phyloP scores from a whole-genome alignment of 2,113 vertebrate species.

The Indicator indicator region DNA sequence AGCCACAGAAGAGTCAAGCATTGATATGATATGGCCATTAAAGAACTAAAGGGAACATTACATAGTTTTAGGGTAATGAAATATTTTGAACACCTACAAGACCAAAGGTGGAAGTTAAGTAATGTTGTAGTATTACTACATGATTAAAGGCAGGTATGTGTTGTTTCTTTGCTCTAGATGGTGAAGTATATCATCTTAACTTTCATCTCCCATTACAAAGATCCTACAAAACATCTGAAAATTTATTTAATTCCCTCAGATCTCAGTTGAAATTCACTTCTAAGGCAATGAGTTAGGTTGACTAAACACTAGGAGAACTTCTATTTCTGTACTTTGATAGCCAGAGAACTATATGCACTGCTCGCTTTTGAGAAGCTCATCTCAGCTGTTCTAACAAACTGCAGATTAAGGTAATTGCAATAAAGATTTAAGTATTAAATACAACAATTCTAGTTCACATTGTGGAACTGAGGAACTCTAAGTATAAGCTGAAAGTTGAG shows the following conservation, averaged over 20 bases:
- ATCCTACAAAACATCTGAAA: not conserved
- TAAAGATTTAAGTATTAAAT: not conserved
- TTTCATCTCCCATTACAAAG: not conserved
- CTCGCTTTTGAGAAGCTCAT: slow-evolving; percentile 1
- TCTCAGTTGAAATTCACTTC: not conserved
- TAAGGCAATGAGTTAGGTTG: not conserved
- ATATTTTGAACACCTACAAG: not conserved
- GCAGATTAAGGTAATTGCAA: not conserved
- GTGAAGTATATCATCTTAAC: not conserved
- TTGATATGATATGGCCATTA: not conserved
- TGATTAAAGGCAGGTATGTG: not conserved
- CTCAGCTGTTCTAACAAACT: not conserved
- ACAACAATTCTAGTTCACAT: not conserved
- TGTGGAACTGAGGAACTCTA: not conserved
- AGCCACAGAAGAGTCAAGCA: not conserved
- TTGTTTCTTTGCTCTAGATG: not conserved
- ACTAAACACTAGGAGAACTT: not conserved
- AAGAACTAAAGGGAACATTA: not conserved
- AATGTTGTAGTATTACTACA: not conserved
- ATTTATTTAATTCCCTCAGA: not conserved
- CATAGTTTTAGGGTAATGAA: not conserved
- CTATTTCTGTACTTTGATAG: not conserved
- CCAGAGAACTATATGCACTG: not conserved
- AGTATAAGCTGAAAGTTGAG: not conserved
- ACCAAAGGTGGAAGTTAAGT: not conserved